These are phyloP conservation scores for Cichlasoma orientale DNA, from an alignment of 2,797 vertebrate species.

Conservation along the genomic window DNA sequence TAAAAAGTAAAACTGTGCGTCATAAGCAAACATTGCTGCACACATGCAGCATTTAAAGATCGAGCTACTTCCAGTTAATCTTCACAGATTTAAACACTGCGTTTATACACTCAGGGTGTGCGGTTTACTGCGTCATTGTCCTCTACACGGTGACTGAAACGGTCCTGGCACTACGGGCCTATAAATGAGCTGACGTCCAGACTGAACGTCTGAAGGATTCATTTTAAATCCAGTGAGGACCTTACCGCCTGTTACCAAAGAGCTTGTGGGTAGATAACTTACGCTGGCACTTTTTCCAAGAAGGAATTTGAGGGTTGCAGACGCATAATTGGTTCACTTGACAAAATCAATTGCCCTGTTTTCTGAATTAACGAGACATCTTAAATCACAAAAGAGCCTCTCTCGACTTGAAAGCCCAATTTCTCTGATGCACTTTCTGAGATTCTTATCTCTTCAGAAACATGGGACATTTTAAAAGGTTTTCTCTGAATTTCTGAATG, in stretches of 20 bases:
- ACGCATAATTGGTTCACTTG: neutral
- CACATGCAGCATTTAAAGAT: neutral
- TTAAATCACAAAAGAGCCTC: neutral
- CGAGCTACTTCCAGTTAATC: neutral
- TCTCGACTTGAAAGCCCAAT: neutral
- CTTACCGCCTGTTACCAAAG: neutral
- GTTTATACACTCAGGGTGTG: neutral
- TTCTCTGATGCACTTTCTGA: neutral
- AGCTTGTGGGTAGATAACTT: neutral
- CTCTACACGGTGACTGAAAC: neutral
- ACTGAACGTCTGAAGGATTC: fast-evolving
- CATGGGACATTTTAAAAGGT: neutral
- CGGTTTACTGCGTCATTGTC: neutral
- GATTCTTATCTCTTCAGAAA: fast-evolving
- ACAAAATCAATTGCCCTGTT: neutral
- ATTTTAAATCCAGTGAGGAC: neutral
- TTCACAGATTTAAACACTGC: slow-evolving; percentile 7
- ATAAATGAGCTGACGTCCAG: neutral
- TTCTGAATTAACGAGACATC: neutral
- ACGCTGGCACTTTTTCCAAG: neutral
- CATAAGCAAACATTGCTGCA: neutral
- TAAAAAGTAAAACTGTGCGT: slow-evolving; percentile 8
- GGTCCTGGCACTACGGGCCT: neutral
- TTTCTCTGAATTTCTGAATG: neutral
- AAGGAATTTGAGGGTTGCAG: neutral